These are phyloP conservation scores for Neotoxoptera formosana DNA, from an alignment of 1,140 invertebrate genomes.

Conservation along the genomic window DNA sequence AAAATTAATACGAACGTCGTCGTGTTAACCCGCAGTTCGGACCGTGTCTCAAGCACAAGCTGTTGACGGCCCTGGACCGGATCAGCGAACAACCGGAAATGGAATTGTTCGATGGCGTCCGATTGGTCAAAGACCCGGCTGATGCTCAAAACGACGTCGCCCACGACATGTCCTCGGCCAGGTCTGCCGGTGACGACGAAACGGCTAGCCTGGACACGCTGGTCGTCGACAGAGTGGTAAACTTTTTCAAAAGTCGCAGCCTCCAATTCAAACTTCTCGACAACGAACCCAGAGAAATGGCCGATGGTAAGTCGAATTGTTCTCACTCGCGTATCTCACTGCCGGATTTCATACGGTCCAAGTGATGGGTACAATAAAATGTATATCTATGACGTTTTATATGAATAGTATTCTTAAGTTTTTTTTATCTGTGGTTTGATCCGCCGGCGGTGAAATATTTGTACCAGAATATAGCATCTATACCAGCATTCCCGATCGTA, in stretches of 20 bases:
- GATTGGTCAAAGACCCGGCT: constrained; percentile 71
- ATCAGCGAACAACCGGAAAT: constrained; percentile 71
- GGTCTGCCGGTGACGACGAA: constrained; percentile 71
- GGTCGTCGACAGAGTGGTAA: constrained; percentile 76
- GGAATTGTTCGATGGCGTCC: constrained; percentile 74
- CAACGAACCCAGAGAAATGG: not conserved
- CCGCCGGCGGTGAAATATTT: not conserved
- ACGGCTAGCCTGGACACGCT: constrained; percentile 76
- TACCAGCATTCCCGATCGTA: not conserved
- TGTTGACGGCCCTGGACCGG: constrained; percentile 76
- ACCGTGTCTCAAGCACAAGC: constrained; percentile 78
- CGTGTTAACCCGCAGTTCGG: constrained; percentile 67
- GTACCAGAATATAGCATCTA: not conserved
- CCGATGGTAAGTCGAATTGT: not conserved
- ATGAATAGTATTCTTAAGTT: not conserved
- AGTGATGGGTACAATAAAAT: not conserved
- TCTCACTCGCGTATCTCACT: not conserved
- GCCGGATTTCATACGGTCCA: not conserved
- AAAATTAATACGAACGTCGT: not conserved
- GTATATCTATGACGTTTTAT: not conserved
- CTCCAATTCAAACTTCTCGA: constrained; percentile 68
- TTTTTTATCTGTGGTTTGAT: not conserved
- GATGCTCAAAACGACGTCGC: constrained; percentile 62
- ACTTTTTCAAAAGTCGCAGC: constrained; percentile 78
- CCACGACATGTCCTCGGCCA: constrained; percentile 72